Evolutionary conservation across 92 coral and sea anemone genomes (phyloP).

Genomic region (Zoanthus sansibaricus): DNA sequence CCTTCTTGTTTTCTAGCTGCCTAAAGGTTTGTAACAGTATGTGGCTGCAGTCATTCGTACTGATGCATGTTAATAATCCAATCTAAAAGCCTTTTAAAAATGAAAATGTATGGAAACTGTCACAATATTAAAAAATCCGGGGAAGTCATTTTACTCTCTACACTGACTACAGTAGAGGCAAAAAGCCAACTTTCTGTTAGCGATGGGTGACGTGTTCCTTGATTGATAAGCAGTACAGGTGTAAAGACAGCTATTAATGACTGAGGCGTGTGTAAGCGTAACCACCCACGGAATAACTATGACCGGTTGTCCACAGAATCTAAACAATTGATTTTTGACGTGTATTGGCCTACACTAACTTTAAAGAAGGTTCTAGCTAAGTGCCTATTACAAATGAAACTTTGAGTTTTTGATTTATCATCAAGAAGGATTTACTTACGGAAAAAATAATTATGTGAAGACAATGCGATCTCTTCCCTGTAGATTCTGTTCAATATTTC

Average conservation of each 20-base stretch:
- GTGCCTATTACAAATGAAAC: too few species aligned
- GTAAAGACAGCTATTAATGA: not conserved
- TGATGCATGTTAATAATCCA: not conserved
- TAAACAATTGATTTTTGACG: not conserved
- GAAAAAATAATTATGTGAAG: too few species aligned
- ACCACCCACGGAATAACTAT: not conserved
- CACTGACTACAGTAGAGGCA: not conserved
- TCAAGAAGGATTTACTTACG: too few species aligned
- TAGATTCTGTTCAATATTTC: too few species aligned
- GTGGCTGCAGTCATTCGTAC: not conserved
- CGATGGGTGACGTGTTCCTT: not conserved
- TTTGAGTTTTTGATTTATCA: too few species aligned
- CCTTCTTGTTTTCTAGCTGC: not conserved
- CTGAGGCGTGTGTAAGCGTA: constrained; percentile 21
- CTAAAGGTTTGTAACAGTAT: not conserved
- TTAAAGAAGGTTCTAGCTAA: too few species aligned
- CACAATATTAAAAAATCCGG: not conserved
- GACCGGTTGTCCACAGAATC: constrained; percentile 2
- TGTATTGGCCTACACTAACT: too few species aligned
- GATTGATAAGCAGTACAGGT: not conserved
- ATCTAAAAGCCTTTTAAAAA: not conserved
- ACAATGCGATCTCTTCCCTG: too few species aligned
- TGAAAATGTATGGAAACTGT: too few species aligned
- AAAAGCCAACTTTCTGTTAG: too few species aligned
- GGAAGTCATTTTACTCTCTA: not conserved